Percentiles rank a stretch among this genome's conserved stretches.
These are phyloP conservation scores for Eira barbara DNA, from an alignment of 2,113 vertebrate species.

Conservation along the genomic window DNA sequence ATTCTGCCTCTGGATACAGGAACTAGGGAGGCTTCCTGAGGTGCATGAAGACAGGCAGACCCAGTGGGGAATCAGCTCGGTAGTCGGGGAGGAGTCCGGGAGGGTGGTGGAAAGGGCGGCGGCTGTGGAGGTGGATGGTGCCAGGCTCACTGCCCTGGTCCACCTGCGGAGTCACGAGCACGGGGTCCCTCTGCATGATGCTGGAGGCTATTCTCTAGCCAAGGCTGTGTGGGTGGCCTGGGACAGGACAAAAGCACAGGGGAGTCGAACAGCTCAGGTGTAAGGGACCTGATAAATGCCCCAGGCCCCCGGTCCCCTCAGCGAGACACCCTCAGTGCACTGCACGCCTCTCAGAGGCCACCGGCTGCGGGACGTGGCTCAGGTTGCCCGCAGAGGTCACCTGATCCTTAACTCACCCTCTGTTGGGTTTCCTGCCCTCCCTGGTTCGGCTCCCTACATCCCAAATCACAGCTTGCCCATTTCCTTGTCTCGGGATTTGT, in stretches of 20 bases:
- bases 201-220: background rate
- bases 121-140: rapidly evolving
- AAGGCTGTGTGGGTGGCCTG: background rate
- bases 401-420: too few relatives aligned
- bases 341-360: background rate
- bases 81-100: too few relatives aligned
- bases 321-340: rapidly evolving
- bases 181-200: rapidly evolving
- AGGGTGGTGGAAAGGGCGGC: rapidly evolving
- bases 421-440: background rate
- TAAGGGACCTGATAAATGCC: rapidly evolving
- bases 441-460: background rate
- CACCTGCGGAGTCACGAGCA: rapidly evolving
- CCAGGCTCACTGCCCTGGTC: rapidly evolving
- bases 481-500: background rate
- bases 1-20: background rate
- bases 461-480: too few relatives aligned
- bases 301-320: rapidly evolving
- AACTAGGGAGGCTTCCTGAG: background rate
- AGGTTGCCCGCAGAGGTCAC: background rate
- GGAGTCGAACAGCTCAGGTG: background rate
- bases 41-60: rapidly evolving
- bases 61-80: rapidly evolving
- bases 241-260: background rate
- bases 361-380: rapidly evolving